phyloP scores from a whole-genome alignment of 2,113 vertebrate species.

The Galemys pyrenaicus region DNA sequence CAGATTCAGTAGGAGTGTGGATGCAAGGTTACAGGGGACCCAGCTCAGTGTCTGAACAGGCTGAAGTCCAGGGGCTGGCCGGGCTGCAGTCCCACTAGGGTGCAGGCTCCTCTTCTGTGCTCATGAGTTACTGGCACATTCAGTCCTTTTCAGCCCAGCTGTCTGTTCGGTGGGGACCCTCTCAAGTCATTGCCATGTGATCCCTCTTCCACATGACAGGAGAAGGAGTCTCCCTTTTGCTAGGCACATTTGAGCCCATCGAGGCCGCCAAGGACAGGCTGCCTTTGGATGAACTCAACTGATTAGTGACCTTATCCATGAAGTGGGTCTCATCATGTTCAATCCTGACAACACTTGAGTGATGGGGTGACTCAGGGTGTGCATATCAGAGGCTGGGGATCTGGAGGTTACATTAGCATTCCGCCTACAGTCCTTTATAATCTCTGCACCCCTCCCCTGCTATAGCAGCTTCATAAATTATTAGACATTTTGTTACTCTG shows the following conservation, averaged over 20 bases:
- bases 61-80: neutral
- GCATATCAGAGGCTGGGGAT: neutral
- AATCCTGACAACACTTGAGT: neutral
- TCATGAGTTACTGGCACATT: neutral
- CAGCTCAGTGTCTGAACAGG: neutral
- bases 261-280: neutral
- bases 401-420: neutral
- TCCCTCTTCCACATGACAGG: rapidly evolving
- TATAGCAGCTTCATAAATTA: neutral
- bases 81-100: neutral
- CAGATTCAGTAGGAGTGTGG: neutral
- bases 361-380: neutral
- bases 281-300: neutral
- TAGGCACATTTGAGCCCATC: neutral
- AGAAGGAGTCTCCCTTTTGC: neutral
- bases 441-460: neutral
- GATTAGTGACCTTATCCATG: neutral
- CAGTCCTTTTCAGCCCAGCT: neutral
- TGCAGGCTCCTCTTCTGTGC: neutral
- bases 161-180: neutral
- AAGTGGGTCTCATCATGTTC: neutral
- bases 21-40: neutral
- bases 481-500: neutral
- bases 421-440: neutral
- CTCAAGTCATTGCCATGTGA: neutral